Evolutionary conservation across 2,888 invertebrate genomes (phyloP).

Genomic region (Dicyrtoma fusca): DNA sequence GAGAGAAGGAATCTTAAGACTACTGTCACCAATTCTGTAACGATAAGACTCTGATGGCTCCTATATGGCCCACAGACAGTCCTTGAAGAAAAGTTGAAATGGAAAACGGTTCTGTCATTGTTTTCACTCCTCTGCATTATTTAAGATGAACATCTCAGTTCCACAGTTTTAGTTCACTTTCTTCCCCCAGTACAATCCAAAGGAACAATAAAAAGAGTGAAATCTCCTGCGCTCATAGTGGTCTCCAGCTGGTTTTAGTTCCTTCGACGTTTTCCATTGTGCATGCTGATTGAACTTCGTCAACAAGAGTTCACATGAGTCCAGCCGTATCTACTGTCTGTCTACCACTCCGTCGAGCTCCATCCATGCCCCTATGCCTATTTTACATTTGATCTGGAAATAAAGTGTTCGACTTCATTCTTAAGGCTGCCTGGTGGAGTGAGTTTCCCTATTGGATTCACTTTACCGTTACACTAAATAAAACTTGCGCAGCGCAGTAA

Average conservation of each 20-base stretch:
- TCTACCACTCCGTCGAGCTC: no score
- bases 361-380: no score
- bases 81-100: background rate
- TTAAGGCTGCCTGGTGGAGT: no score
- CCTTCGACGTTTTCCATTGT: background rate
- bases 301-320: no score
- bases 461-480: no score
- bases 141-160: conserved; percentile 4
- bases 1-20: background rate
- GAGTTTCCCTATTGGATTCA: no score
- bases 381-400: no score
- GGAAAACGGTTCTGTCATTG: conserved; percentile 3
- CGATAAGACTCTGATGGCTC: background rate
- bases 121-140: conserved; percentile 23
- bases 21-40: no score
- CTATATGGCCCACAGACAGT: background rate
- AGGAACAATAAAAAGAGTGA: background rate
- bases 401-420: no score
- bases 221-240: background rate
- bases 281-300: no score
- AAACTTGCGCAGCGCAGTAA: no score
- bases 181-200: background rate
- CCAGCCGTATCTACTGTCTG: no score
- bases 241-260: background rate
- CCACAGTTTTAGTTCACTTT: background rate